Evolutionary conservation across 1,140 invertebrate genomes (phyloP), one percentile per base, ranked within the genome.

Genomic region (Drosophila triauraria): DNA sequence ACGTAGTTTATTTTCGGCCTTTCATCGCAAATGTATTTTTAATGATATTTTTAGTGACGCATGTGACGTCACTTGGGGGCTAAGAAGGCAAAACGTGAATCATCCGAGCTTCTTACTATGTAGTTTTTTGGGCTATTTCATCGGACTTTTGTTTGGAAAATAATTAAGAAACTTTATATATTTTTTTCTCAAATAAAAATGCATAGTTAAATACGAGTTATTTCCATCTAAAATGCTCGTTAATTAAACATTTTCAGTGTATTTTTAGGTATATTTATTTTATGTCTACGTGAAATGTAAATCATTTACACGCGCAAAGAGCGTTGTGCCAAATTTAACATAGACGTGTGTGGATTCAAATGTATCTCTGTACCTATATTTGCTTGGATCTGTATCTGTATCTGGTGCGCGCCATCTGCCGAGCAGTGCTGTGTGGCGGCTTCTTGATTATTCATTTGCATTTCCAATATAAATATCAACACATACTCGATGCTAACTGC

Each of bases 311-410:
- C 67, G 67, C 78, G 67, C 82, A 78, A 48, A 20, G 53, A 83
- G 64, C 62, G 72, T 65, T 87, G 85, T 81, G 85, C 85, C 80
- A 90, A 90, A 82, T 90, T 85, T 35, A 90, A 80, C 63, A 57
- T 46, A 61, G n/a, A 62, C 32, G 30, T 42, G 27, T 54, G 56
- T 51, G 76, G 65, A 78, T 76, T 59, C 61, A 69, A 71, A 68
- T 81, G 82, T 71, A 82, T 77, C 71, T 30, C 6, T 72, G 30
- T 20, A 48, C 27, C 27, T 35, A 13, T 35, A n/a, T 51, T 1
- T 25, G 30, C 13, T 48, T 53, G 67, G 51, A 75, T 68, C 43
- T 63, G 47, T 50, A 56, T 63, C 42, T 61, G 75, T 67, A 56
- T 82, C 61, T 78, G 50, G 57, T 78, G 51, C 59, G 74, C 69